Evolutionary conservation across 2,888 invertebrate species (phyloP).

Genomic region (Drosophila siamana): DNA sequence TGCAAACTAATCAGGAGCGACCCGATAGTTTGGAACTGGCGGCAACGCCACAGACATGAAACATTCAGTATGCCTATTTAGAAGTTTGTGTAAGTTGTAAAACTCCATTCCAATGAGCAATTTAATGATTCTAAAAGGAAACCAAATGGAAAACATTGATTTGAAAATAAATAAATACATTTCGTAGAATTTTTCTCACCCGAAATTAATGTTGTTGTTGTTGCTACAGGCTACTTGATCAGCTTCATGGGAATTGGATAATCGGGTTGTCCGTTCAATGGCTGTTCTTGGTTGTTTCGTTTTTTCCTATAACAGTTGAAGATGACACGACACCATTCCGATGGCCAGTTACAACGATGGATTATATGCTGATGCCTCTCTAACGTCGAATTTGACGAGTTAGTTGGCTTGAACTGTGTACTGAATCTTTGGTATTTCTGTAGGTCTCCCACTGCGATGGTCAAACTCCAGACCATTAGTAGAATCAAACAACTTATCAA

Average conservation of each 20-base stretch:
- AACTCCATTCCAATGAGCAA: no score
- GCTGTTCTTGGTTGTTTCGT: background rate
- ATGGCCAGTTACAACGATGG: conserved; percentile 26
- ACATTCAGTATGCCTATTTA: no score
- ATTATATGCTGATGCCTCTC: background rate
- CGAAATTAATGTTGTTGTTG: no score
- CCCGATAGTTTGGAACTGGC: conserved; percentile 18
- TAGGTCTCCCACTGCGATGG: conserved; percentile 29
- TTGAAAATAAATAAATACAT: no score
- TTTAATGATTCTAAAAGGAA: no score
- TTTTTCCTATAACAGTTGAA: conserved; percentile 1
- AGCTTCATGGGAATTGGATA: background rate
- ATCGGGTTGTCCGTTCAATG: background rate
- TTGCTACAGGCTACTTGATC: no score
- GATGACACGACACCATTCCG: conserved; percentile 28
- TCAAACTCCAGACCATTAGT: conserved; percentile 34
- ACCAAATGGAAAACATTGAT: background rate
- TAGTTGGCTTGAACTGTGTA: background rate
- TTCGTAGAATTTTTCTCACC: no score
- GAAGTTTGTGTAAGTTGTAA: no score
- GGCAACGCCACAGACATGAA: background rate
- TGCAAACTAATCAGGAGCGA: conserved; percentile 16
- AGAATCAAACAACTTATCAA: no score
- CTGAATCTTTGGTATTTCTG: background rate
- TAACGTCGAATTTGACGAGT: background rate